phyloP scores from a whole-genome alignment of 2,888 invertebrate species.

The Eugnorisma glareosa region DNA sequence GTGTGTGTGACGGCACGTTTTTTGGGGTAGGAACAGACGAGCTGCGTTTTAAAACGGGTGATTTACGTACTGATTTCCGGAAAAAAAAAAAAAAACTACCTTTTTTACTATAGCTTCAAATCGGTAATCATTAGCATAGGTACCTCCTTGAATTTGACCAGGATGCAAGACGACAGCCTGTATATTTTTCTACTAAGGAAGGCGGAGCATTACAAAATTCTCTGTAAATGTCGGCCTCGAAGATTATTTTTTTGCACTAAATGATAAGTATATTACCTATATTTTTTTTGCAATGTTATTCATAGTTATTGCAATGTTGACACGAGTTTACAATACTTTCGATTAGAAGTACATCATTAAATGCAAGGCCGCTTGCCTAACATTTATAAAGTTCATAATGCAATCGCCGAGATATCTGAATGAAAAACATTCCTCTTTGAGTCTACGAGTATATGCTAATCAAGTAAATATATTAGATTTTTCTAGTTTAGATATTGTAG shows the following conservation, averaged over 20 bases:
- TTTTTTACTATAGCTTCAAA: too few relatives aligned
- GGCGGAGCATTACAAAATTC: slow-evolving; percentile 17
- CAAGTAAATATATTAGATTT: slow-evolving; percentile 10
- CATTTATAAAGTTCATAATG: slow-evolving; percentile 22
- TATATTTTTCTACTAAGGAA: background rate
- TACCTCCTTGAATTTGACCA: too few relatives aligned
- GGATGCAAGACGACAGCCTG: too few relatives aligned
- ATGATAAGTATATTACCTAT: slow-evolving; percentile 7
- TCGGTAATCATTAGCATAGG: too few relatives aligned
- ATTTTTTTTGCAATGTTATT: slow-evolving; percentile 34
- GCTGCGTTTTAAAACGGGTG: too few relatives aligned
- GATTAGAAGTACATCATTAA: slow-evolving; percentile 45
- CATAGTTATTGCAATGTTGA: slow-evolving; percentile 44
- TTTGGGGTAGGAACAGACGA: too few relatives aligned
- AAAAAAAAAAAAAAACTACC: too few relatives aligned
- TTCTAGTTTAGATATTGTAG: background rate
- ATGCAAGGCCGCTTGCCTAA: slow-evolving; percentile 58
- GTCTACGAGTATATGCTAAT: slow-evolving; percentile 15
- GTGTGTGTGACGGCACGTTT: too few relatives aligned
- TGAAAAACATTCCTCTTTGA: slow-evolving; percentile 23
- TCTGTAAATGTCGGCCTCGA: slow-evolving; percentile 10
- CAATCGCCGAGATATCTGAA: slow-evolving; percentile 37
- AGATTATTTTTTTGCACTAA: slow-evolving; percentile 24
- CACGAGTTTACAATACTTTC: slow-evolving; percentile 49
- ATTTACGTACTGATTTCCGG: too few relatives aligned